Evolutionary conservation across 2,113 vertebrate genomes (phyloP).

Genomic region (Motacilla alba): DNA sequence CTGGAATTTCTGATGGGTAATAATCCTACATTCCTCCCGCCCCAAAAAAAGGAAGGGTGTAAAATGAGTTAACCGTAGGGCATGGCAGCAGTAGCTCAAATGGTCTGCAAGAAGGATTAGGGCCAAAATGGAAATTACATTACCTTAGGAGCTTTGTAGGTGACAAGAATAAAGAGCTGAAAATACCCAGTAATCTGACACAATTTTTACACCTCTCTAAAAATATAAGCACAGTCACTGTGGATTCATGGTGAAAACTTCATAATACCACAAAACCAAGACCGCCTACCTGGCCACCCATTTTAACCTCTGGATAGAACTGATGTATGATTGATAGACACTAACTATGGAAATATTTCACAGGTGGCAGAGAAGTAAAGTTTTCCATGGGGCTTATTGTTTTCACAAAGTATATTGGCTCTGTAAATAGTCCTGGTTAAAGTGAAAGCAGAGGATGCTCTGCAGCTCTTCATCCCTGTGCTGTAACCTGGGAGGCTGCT

Average conservation of each 20-base stretch:
- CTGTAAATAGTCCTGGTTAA: background rate
- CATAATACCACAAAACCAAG: slow-evolving; percentile 7
- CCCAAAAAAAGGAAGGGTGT: fast-evolving
- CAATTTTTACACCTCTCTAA: background rate
- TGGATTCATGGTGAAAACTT: background rate
- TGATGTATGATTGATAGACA: background rate
- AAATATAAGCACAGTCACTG: background rate
- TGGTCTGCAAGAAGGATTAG: background rate
- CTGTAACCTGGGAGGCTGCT: background rate
- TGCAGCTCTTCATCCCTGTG: background rate
- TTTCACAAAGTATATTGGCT: background rate
- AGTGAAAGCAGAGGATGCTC: background rate
- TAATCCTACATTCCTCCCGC: fast-evolving
- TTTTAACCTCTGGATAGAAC: background rate
- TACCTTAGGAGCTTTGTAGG: background rate
- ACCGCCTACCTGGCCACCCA: background rate
- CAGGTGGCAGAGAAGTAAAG: background rate
- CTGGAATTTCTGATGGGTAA: background rate
- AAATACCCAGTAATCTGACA: background rate
- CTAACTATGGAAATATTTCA: background rate
- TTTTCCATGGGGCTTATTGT: background rate
- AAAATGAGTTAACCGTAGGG: background rate
- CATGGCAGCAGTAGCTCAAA: background rate
- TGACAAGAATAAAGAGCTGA: background rate
- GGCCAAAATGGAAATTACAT: background rate